phyloP scores from a whole-genome alignment of 1,140 invertebrate genomes.

The Arctopsyche grandis region DNA sequence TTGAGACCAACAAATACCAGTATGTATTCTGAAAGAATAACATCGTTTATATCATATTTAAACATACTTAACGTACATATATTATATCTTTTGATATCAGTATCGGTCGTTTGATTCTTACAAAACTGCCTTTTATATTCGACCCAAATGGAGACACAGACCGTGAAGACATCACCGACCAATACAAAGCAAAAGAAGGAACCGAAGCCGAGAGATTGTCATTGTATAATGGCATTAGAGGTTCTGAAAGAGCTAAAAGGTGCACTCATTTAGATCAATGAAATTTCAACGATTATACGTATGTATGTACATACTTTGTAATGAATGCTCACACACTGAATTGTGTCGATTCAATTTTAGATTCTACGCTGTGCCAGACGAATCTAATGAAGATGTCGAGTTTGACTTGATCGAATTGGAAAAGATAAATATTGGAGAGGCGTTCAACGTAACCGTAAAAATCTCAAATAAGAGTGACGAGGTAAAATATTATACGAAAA shows the following conservation, averaged over 20 bases:
- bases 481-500: slow-evolving; percentile 50
- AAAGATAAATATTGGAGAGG: slow-evolving; percentile 73
- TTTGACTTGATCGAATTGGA: slow-evolving; percentile 78
- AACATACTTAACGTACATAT: background rate
- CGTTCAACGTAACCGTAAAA: slow-evolving; percentile 73
- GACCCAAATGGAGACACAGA: slow-evolving; percentile 76
- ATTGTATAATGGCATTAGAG: slow-evolving; percentile 74
- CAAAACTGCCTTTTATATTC: slow-evolving; percentile 77
- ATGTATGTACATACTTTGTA: slow-evolving; percentile 24
- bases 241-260: slow-evolving; percentile 71
- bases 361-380: slow-evolving; percentile 70
- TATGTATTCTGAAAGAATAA: slow-evolving; percentile 58
- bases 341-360: slow-evolving; percentile 54
- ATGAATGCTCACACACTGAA: background rate
- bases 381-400: slow-evolving; percentile 70
- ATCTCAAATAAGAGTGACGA: slow-evolving; percentile 74
- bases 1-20: slow-evolving; percentile 77
- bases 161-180: slow-evolving; percentile 74
- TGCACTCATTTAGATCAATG: slow-evolving; percentile 55
- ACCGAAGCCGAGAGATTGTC: slow-evolving; percentile 73
- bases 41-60: background rate
- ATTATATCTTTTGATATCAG: slow-evolving; percentile 59
- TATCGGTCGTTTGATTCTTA: slow-evolving; percentile 79
- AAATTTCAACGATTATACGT: too few species aligned
- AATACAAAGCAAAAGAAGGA: slow-evolving; percentile 82